A percentile compares a stretch with the other conserved stretches of the same genome.
phyloP scores from a whole-genome alignment of 2,888 invertebrate genomes.

The Pachydiplax longipennis region DNA sequence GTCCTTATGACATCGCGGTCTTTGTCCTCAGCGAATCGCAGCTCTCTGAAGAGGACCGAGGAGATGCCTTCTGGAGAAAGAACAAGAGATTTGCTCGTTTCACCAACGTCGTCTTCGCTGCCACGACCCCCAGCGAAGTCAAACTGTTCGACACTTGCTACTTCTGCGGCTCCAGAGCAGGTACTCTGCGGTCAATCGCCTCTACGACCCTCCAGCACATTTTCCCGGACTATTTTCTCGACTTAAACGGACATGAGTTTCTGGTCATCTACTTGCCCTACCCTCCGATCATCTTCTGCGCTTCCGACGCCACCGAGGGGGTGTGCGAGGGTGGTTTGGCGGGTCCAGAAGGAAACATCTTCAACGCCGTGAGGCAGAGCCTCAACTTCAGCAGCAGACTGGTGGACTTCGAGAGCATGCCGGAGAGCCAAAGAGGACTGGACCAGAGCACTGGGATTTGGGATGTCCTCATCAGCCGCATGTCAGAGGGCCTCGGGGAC shows the following conservation, averaged over 20 bases:
- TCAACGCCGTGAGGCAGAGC: not conserved
- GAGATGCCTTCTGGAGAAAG: not conserved
- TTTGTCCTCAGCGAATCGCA: not conserved
- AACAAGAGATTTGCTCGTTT: not conserved
- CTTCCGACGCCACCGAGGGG: not conserved
- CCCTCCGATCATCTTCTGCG: not conserved
- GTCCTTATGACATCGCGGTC: not conserved
- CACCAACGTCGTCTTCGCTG: not conserved
- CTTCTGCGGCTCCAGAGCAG: not conserved
- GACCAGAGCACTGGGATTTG: not conserved
- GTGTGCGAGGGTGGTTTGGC: not conserved
- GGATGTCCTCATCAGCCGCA: not conserved
- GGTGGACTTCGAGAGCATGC: not conserved
- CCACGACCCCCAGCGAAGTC: not conserved
- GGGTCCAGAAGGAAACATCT: not conserved
- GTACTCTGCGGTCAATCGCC: not conserved
- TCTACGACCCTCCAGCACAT: not conserved
- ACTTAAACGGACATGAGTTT: constrained; percentile 14
- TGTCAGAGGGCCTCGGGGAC: not conserved
- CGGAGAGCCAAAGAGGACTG: not conserved
- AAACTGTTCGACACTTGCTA: constrained; percentile 4
- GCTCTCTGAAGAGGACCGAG: not conserved
- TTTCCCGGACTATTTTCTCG: not conserved
- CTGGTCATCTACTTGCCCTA: not conserved
- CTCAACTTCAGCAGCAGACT: not conserved